Percentiles rank a stretch among this genome's conserved stretches.
These are phyloP conservation scores for Microchrysa polita DNA, from an alignment of 2,888 invertebrate genomes.

Conservation along the genomic window DNA sequence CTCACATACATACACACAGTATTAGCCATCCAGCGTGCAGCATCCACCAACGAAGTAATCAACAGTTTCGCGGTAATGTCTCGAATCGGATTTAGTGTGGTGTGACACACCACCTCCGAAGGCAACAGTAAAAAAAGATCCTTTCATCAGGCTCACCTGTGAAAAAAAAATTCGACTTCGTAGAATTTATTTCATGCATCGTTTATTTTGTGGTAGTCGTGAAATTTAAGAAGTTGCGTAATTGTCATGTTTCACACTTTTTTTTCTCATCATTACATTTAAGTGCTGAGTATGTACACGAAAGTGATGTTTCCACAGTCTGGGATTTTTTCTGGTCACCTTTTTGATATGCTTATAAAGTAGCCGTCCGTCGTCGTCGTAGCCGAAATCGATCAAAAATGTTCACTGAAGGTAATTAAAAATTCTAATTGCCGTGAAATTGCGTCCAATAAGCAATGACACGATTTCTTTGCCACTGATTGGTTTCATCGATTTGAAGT, in stretches of 20 bases:
- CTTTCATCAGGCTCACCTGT: slow-evolving; percentile 42
- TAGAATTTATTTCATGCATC: slow-evolving; percentile 49
- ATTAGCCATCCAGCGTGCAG: too few relatives aligned
- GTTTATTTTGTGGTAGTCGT: slow-evolving; percentile 21
- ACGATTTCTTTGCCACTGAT: slow-evolving; percentile 10
- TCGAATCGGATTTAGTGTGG: slow-evolving; percentile 3
- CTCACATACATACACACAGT: too few relatives aligned
- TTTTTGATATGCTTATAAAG: too few relatives aligned
- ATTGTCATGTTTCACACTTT: too few relatives aligned
- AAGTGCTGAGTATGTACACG: too few relatives aligned
- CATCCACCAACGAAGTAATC: slow-evolving; percentile 26
- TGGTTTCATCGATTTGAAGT: neutral
- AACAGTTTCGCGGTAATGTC: slow-evolving; percentile 26
- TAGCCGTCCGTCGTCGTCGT: neutral
- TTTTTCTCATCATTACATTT: too few relatives aligned
- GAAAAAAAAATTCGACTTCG: slow-evolving; percentile 46
- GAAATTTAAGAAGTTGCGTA: neutral
- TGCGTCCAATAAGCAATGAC: slow-evolving; percentile 48
- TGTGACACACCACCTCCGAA: too few relatives aligned
- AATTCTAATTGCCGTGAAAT: slow-evolving; percentile 50
- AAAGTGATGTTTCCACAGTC: too few relatives aligned
- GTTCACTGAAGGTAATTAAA: slow-evolving; percentile 47
- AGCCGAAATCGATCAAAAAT: slow-evolving; percentile 34
- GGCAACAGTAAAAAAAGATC: neutral
- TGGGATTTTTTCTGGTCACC: too few relatives aligned